Evolutionary conservation across 2,888 invertebrate species (phyloP), one percentile per base, ranked within the genome.

Genomic region (Alcis repandata): DNA sequence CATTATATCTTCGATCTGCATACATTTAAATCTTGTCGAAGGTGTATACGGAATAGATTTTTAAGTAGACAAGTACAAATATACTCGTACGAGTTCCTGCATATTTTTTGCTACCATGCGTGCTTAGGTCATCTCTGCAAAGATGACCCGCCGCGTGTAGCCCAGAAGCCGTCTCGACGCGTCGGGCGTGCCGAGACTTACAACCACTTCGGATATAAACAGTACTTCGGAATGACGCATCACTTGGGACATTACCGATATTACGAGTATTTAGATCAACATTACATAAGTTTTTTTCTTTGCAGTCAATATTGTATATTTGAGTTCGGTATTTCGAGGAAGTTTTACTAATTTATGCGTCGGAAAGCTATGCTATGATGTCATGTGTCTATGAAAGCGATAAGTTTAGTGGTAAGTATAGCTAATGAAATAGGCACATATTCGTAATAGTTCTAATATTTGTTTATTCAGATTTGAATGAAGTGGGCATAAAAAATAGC

Each of bases 221-320:
- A 54, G 49, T 51, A 57, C 64, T 63, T 19, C 62, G 63, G 43
- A 38, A 58, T 63, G 63, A 61, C 59, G 56, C 56, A 59, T 20
- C 58, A 17, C 51, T 57, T 45, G n/a, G 43, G 32, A 57, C 65
- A 57, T 40, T 52, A 46, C 52, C 51, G 45, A 52, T 17, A 56
- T 70, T 72, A 70, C 74, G 71, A 51, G 61, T 77, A 74, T 78
- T 68, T 76, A 68, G 79, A 77, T 76, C 79, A 78, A 78, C 72
- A 78, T 79, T 75, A 75, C 70, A 65, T 74, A 66, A 36, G 62
- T 62, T 57, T 54, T 57, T 54, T 57, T 57, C 56, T 67, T 59
- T 59, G 27, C 45, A 27, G 56, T 48, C 48, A 70, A 70, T 67
- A 65, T 64, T 70, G 22, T 51, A 27, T 61, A 20, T 65, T 63